These are phyloP conservation scores for Orchesellides sinensis DNA, from an alignment of 2,888 invertebrate genomes.

Conservation along the genomic window DNA sequence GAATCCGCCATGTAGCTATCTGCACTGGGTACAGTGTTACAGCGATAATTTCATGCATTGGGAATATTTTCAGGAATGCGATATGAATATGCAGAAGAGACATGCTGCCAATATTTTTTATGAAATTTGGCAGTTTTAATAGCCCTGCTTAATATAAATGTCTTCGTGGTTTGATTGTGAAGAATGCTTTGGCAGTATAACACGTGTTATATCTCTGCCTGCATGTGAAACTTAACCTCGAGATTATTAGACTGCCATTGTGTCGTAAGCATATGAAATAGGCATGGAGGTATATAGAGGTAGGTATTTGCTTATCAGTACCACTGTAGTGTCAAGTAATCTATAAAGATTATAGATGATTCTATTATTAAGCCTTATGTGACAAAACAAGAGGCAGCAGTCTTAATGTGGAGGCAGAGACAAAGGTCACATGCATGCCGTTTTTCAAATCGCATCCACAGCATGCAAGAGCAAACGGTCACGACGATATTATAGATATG, in stretches of 20 bases:
- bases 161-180: constrained; percentile 55
- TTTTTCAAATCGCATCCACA: neutral
- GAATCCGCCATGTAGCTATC: too few species aligned
- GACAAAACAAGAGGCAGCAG: neutral
- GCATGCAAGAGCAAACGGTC: neutral
- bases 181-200: constrained; percentile 44
- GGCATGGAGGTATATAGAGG: neutral
- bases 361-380: neutral
- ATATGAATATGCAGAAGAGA: neutral
- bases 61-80: too few species aligned
- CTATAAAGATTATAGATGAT: neutral
- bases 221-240: too few species aligned
- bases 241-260: too few species aligned
- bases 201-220: too few species aligned
- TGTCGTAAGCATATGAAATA: neutral
- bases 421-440: constrained; percentile 27
- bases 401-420: constrained; percentile 4
- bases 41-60: too few species aligned
- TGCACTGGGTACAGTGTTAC: too few species aligned
- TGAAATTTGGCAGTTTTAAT: constrained; percentile 47
- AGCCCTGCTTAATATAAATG: constrained; percentile 57
- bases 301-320: neutral
- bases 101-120: constrained; percentile 45
- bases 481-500: constrained; percentile 1
- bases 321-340: neutral